Base-by-base conservation (phyloP, 2,797 vertebrate genomes). In the Anniella stebbinsi region DNA sequence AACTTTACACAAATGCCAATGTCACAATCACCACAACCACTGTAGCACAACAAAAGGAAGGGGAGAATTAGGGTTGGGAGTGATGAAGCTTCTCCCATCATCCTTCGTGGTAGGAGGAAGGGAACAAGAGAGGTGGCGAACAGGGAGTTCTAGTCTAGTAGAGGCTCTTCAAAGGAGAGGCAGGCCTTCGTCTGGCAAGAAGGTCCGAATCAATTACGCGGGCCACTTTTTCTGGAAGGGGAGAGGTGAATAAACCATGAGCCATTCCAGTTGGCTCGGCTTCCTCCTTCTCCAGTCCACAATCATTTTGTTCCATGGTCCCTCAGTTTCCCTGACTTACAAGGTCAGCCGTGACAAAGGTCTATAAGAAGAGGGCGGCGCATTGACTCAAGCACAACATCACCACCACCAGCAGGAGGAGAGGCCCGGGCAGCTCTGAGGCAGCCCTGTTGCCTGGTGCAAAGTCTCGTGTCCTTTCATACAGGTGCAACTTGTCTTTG, bases 401-500 rank as follows among this genome's bases (percentile, higher is more conserved):
- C 63, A 96, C 73, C n/a, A 96, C 92, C 10, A 98, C 94, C 60
- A 97, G 90, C 89, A 95, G 1, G 0, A 30, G 3, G 30, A 92
- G 66, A 0, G 60, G 12, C 0, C 0, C 28, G 54, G 88, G 60
- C 38, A 28, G 88, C 57, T 78, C 91, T 0, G 2, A 84, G 1
- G 94, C 84, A 0, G 98, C 97, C 0, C 63, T 87, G 28, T 91
- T 97, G 30, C 97, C 97, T 0, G 97, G 94, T 63, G 54, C 86
- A 25, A 96, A 93, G 15, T 97, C 96, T 88, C 94, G 96, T 91
- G 98, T 97, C 96, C 98, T 98, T 93, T 98, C 98, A 75, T 97
- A 99, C 90, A 99, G 97, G 94, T 99, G 99, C 94, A 99, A 96
- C 89, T 98, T 98, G 86, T 98, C 98, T 91, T 99, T 99, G 97